Base-by-base conservation (phyloP, 2,888 invertebrate genomes). In the Eupithecia vulgata region DNA sequence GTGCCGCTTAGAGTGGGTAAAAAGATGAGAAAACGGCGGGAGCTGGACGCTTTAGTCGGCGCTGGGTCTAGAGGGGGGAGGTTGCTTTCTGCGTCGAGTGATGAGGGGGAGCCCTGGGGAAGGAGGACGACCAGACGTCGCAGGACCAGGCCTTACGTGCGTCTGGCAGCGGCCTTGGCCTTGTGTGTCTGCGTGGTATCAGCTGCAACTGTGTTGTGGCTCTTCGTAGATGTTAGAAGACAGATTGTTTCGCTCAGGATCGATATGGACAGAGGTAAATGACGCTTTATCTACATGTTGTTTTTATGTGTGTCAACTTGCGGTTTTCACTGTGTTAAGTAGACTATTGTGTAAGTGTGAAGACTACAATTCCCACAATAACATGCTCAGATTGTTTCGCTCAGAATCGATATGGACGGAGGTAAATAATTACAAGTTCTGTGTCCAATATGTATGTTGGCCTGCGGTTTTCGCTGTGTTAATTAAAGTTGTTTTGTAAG, bases 21-120 rank as follows among this genome's bases (percentile, higher is more conserved):
- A 90, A 97, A 97, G 91, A 97, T 97, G 96, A 95, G 96, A 85
- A 97, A 97, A 87, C 95, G 97, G 79, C 95, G 96, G 84, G 97
- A 97, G 88, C 91, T 97, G 81, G 97, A 97, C 87, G 97, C 97
- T 62, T 89, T 97, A 71, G 96, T 96, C 68, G 85, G 95, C 91
- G 87, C 86, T 40, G 93, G 90, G 1, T 90, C 91, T 37, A 86
- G 95, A 6, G 90, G 94, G 0, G 94, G 94, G 62, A 91, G 96
- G 87, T 95, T 96, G 80, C 93, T 95, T 82, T 95, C 96, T 67
- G 94, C 96, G 75, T 96, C 96, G 64, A 94, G 94, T 72, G 94
- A 94, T 72, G 94, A 94, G 68, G 94, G 94, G 86, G 96, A 92
- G 95, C 96, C 91, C 90, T 93, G 94, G 93, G 90, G 90, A 35